Evolutionary conservation across 2,888 invertebrate species (phyloP).

Genomic region (Oscheius sp.): DNA sequence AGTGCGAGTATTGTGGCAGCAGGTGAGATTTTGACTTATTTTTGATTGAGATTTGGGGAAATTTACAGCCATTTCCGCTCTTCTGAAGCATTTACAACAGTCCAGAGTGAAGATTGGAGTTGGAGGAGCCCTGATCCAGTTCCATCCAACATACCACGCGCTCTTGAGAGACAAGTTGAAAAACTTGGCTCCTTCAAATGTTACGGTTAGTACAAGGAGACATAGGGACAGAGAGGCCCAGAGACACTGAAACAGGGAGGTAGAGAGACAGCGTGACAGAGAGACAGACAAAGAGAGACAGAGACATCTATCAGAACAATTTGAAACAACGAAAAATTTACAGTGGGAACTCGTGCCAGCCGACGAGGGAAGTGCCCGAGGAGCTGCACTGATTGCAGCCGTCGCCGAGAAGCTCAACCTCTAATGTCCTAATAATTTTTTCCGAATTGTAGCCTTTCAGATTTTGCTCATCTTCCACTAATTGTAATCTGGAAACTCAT

Average conservation of each 20-base stretch:
- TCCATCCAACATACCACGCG: slow-evolving; percentile 73
- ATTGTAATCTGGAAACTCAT: neutral
- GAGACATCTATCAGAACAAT: neutral
- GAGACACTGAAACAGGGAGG: too few species aligned
- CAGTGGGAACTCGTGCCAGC: slow-evolving; percentile 73
- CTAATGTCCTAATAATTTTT: slow-evolving; percentile 28
- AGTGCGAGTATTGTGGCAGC: slow-evolving; percentile 73
- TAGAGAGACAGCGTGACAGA: too few species aligned
- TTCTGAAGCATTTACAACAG: slow-evolving; percentile 68
- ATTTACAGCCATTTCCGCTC: slow-evolving; percentile 70
- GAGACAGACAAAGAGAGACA: neutral
- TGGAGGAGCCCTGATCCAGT: slow-evolving; percentile 73
- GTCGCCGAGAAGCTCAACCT: slow-evolving; percentile 64
- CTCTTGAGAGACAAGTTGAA: slow-evolving; percentile 67
- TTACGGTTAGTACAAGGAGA: slow-evolving; percentile 51
- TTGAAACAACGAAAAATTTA: slow-evolving; percentile 38
- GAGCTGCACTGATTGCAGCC: slow-evolving; percentile 74
- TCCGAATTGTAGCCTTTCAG: neutral
- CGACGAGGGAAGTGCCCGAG: slow-evolving; percentile 72
- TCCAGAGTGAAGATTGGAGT: slow-evolving; percentile 70
- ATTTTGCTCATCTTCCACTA: slow-evolving; percentile 11
- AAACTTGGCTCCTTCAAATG: slow-evolving; percentile 65
- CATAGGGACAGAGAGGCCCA: too few species aligned
- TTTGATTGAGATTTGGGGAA: neutral
- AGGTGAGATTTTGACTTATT: slow-evolving; percentile 46